Percentiles rank a stretch among this genome's conserved stretches.
phyloP scores from a whole-genome alignment of 37 sponge, comb jelly and placozoan genomes.

The Sycon ciliatum region DNA sequence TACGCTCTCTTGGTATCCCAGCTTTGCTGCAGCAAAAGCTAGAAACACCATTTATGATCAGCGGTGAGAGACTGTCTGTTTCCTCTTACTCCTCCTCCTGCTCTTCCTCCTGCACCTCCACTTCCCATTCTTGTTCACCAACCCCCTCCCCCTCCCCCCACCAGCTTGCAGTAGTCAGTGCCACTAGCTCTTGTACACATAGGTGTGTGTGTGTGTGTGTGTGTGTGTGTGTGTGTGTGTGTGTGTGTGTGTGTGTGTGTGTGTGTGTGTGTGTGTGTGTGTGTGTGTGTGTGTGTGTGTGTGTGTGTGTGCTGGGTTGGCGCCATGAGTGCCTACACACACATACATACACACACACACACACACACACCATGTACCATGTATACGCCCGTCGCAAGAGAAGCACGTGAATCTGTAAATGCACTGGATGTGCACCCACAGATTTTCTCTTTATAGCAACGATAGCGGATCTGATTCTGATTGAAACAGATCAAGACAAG shows the following conservation, averaged over 20 bases:
- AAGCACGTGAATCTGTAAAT: too few relatives aligned
- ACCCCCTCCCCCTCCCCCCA: not conserved
- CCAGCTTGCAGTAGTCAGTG: not conserved
- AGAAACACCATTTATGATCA: constrained; percentile 61
- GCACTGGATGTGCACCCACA: too few relatives aligned
- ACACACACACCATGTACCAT: too few relatives aligned
- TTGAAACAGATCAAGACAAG: too few relatives aligned
- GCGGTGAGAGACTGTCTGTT: constrained; percentile 19
- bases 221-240: not conserved
- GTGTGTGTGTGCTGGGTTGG: not conserved
- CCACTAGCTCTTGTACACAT: not conserved
- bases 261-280: not conserved
- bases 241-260: constrained; percentile 5
- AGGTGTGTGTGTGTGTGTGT: not conserved
- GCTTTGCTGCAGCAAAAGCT: constrained; percentile 12
- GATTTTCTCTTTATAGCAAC: too few relatives aligned
- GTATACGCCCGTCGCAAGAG: too few relatives aligned
- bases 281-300: not conserved
- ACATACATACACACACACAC: too few relatives aligned
- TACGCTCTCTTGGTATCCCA: constrained; percentile 52
- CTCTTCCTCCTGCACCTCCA: constrained; percentile 1
- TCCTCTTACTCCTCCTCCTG: not conserved
- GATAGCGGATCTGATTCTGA: too few relatives aligned
- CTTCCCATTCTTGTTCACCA: not conserved
- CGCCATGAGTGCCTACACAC: too few relatives aligned